Percentiles rank a stretch among this genome's conserved stretches.
Evolutionary conservation across 2,888 invertebrate species (phyloP).

Genomic region (Amphipoea lucens): DNA sequence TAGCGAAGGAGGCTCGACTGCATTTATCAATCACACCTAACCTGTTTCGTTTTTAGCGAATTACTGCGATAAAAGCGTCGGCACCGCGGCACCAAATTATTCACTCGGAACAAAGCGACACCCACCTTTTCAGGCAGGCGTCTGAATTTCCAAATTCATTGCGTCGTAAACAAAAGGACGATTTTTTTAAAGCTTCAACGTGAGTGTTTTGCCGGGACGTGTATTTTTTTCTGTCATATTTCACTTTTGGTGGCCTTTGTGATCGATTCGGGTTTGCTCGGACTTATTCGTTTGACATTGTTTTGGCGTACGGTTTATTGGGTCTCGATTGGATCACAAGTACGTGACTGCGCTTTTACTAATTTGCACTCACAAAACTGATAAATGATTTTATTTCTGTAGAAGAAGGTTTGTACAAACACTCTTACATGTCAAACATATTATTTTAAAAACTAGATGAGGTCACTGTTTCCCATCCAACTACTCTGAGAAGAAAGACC

Average conservation of each 20-base stretch:
- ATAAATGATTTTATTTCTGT: neutral
- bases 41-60: slow-evolving; percentile 80
- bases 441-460: neutral
- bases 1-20: slow-evolving; percentile 62
- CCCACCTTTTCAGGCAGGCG: slow-evolving; percentile 82
- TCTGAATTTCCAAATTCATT: slow-evolving; percentile 85
- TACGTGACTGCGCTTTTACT: slow-evolving; percentile 2
- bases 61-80: slow-evolving; percentile 78
- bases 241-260: slow-evolving; percentile 69
- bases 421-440: neutral
- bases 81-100: slow-evolving; percentile 74
- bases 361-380: neutral
- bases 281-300: slow-evolving; percentile 36
- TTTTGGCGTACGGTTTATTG: slow-evolving; percentile 10
- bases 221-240: slow-evolving; percentile 73
- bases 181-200: slow-evolving; percentile 81
- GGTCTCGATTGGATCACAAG: slow-evolving; percentile 2
- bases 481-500: too few relatives aligned
- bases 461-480: too few relatives aligned
- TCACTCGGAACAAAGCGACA: slow-evolving; percentile 82
- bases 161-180: slow-evolving; percentile 84
- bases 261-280: slow-evolving; percentile 55
- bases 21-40: slow-evolving; percentile 81
- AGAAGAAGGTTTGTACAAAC: neutral
- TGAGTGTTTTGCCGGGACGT: slow-evolving; percentile 68